phyloP scores from a whole-genome alignment of 2,113 vertebrate species.

The Archocentrus centrarchus region DNA sequence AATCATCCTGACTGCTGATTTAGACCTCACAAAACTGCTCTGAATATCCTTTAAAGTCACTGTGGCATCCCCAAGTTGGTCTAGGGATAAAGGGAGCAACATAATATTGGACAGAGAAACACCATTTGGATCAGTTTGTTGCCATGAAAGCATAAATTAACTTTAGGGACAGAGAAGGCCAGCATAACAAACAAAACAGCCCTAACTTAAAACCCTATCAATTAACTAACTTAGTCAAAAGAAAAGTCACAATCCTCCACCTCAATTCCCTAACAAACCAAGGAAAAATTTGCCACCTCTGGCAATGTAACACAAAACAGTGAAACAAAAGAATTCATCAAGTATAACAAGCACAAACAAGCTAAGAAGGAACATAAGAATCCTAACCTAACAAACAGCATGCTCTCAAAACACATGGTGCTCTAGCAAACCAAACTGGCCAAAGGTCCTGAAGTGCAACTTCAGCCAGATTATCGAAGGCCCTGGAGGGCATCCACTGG shows the following conservation, averaged over 20 bases:
- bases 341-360: not conserved
- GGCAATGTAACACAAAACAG: not conserved
- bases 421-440: not conserved
- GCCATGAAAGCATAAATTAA: not conserved
- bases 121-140: not conserved
- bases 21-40: not conserved
- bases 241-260: not conserved
- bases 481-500: not conserved
- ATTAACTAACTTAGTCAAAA: not conserved
- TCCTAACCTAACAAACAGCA: not conserved
- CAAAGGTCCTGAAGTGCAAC: not conserved
- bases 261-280: not conserved
- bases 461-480: not conserved
- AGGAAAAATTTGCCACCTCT: not conserved
- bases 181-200: not conserved
- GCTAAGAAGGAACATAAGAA: not conserved
- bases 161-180: not conserved
- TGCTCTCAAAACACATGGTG: not conserved
- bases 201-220: not conserved
- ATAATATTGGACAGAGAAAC: not conserved
- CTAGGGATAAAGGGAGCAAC: not conserved
- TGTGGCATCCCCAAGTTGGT: not conserved
- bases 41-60: not conserved
- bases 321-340: not conserved
- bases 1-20: conserved; percentile 11